Evolutionary conservation across 2,113 vertebrate species (phyloP), one percentile per base, ranked within the genome.

Genomic region (Ploceus nigricollis): DNA sequence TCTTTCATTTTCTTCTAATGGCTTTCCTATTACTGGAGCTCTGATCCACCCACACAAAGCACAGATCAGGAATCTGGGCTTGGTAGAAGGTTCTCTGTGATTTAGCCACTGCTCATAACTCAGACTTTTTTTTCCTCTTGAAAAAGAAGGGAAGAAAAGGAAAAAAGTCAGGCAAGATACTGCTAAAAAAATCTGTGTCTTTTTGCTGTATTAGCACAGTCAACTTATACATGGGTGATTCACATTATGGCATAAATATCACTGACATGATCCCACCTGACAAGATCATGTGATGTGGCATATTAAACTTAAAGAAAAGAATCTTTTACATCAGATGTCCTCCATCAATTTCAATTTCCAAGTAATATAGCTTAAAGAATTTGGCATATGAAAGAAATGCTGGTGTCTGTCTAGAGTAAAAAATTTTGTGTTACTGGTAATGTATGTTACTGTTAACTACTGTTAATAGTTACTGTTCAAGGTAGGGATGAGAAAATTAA

Each of bases 191-290:
- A 39, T 71, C 45, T 40, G 0, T 78, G 30, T 83, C 25, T 31
- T 58, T 86, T 71, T 92, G 65, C 72, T 89, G 31, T 44, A 27
- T 94, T 81, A 78, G 39, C 58, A 48, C 47, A 71, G 60, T 70
- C 79, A 88, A 78, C 56, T 90, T 78, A 31, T 68, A 72, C 30
- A 22, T 60, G 87, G 69, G 81, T 84, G 86, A 81, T 75, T 89
- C 91, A 45, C 33, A 8, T 89, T 85, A 51, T 58, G 66, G 77
- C 75, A 70, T 30, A 73, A 91, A 87, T 75, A 86, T 56, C 75
- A 33, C 27, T 96, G 96, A 96, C 81, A 56, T 94, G 89, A 97
- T 96, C 89, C 83, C 91, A 89, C 90, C 94, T 87, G 96, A 96
- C 96, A 97, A 92, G 91, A 94, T 85, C 89, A 87, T 82, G 88